Evolutionary conservation across 2,797 vertebrate genomes (phyloP), one percentile per base, ranked within the genome.

Genomic region (Etheostoma perlongum): DNA sequence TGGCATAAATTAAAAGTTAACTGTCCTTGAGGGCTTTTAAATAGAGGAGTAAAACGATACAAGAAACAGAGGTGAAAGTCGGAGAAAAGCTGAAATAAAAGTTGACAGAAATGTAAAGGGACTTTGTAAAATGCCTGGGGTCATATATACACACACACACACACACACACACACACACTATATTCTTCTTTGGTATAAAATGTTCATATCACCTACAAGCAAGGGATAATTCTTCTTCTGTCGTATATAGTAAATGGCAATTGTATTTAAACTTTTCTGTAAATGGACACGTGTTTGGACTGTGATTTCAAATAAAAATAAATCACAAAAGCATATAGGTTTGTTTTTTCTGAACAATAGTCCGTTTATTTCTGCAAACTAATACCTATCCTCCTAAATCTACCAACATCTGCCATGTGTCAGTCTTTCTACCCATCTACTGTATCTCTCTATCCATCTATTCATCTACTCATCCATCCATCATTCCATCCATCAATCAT

Each of bases 401-500:
- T n/a, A 40, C 57, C 44, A 27, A 59, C 36, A 75, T 83, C 78
- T 70, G 68, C 82, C 74, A 64, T 78, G 62, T 69, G 80, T 82
- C 74, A 62, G 57, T 60, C 60, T 14, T 54, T 78, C 77, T 48
- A 51, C 74, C 59, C 70, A 72, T 72, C 78, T 81, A 92, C 91
- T 90, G 88, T 90, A 90, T 84, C 58, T 72, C 61, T 82, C 76
- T 51, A 53, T 81, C 78, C 84, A 81, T 87, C 76, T 51, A 57
- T 81, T 76, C 84, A 81, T 87, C 84, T 64, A 62, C 72, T 78
- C 79, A 69, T 79, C 85, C 88, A 91, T 92, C 90, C 89, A 91
- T 93, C 92, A 88, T 70, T 86, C 84, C 67, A n/a, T 85, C 87
- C 91, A 95, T 95, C 94, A 91, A 93, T 96, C 94, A 95, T 62